These are phyloP conservation scores for Acrobasis repandana DNA, from an alignment of 2,888 invertebrate genomes.

Conservation along the genomic window DNA sequence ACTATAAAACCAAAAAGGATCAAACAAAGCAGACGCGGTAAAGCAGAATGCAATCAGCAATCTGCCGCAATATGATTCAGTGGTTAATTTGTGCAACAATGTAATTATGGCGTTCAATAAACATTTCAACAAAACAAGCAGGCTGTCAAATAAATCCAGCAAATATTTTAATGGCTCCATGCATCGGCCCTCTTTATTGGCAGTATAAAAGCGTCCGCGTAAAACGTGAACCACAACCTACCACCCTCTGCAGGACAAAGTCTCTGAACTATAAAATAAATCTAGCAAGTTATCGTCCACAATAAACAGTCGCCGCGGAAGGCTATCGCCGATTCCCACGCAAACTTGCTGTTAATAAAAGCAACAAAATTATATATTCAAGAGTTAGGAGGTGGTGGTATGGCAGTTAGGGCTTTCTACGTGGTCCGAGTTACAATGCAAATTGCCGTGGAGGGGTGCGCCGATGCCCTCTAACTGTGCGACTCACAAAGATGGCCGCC, in stretches of 20 bases:
- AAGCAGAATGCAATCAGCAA: slow-evolving; percentile 36
- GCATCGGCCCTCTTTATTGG: slow-evolving; percentile 76
- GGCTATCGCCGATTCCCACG: slow-evolving; percentile 82
- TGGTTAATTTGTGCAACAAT: slow-evolving; percentile 72
- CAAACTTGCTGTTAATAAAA: slow-evolving; percentile 81
- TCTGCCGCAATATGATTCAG: slow-evolving; percentile 49
- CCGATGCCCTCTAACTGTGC: slow-evolving; percentile 80
- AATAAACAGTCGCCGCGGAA: slow-evolving; percentile 78
- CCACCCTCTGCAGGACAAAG: slow-evolving; percentile 64
- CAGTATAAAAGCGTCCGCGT: slow-evolving; percentile 66
- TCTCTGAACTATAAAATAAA: slow-evolving; percentile 79
- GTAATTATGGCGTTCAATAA: slow-evolving; percentile 65
- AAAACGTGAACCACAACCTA: slow-evolving; percentile 50
- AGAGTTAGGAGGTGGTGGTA: slow-evolving; percentile 81
- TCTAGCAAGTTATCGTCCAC: slow-evolving; percentile 79
- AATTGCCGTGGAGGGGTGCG: slow-evolving; percentile 81
- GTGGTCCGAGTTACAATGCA: slow-evolving; percentile 83
- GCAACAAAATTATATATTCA: slow-evolving; percentile 83
- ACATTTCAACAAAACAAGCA: slow-evolving; percentile 70
- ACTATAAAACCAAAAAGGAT: slow-evolving; percentile 10
- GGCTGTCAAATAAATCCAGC: slow-evolving; percentile 76
- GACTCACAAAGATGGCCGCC: slow-evolving; percentile 81
- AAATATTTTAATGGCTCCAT: slow-evolving; percentile 77
- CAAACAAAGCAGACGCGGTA: slow-evolving; percentile 17
- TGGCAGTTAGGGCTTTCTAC: slow-evolving; percentile 78